These are phyloP conservation scores for Pedicia rivosa DNA, from an alignment of 2,888 invertebrate species.

Conservation along the genomic window DNA sequence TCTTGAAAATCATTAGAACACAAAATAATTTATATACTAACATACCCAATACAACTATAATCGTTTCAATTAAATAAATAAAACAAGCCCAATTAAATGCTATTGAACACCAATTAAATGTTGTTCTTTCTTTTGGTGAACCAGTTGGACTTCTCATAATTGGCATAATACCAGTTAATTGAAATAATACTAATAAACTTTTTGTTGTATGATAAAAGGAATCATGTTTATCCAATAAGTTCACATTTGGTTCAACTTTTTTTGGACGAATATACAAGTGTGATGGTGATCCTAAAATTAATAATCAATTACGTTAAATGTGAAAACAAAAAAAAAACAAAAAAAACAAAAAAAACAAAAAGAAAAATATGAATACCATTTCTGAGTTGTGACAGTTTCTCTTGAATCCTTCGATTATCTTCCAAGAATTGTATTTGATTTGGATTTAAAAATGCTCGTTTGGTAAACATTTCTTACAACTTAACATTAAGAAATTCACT, in stretches of 20 bases:
- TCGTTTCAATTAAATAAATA: constrained; percentile 43
- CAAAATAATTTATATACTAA: too few relatives aligned
- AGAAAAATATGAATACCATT: not conserved
- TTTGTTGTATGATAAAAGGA: constrained; percentile 55
- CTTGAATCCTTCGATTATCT: constrained; percentile 24
- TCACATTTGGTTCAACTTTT: constrained; percentile 37
- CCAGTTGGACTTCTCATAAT: constrained; percentile 45
- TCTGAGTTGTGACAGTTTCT: constrained; percentile 18
- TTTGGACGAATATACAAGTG: constrained; percentile 24
- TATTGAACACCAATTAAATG: constrained; percentile 47
- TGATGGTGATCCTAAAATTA: constrained; percentile 12
- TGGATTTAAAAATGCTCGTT: constrained; percentile 31
- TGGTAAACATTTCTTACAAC: too few relatives aligned
- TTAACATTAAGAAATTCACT: too few relatives aligned
- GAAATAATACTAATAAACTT: constrained; percentile 50
- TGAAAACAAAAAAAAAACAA: not conserved
- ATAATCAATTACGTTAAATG: too few relatives aligned
- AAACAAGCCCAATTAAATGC: constrained; percentile 50
- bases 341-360: not conserved
- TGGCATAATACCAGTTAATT: constrained; percentile 63
- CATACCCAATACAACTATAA: constrained; percentile 31
- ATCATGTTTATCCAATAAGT: constrained; percentile 46
- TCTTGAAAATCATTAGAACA: too few relatives aligned
- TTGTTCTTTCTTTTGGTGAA: constrained; percentile 34
- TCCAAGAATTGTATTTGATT: constrained; percentile 29